Evolutionary conservation across 2,797 vertebrate genomes (phyloP).

Genomic region (Peromyscus melanophrys): DNA sequence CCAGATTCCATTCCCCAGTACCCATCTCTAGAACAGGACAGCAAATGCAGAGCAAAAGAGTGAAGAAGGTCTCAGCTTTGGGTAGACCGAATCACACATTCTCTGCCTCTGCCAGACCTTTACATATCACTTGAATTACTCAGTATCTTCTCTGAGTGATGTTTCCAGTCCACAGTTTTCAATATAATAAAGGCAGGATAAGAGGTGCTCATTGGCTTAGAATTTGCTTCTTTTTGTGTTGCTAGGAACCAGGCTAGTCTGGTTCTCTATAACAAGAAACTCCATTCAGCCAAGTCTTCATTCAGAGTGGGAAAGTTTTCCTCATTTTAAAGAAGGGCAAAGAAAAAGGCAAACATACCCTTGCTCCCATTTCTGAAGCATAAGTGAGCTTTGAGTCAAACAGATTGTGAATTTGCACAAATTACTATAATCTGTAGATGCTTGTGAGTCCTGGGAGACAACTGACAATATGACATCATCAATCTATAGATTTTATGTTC

Average conservation of each 20-base stretch:
- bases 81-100: too few species aligned
- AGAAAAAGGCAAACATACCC: not conserved
- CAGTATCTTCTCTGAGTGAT: not conserved
- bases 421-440: not conserved
- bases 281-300: not conserved
- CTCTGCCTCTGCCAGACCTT: not conserved
- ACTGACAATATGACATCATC: not conserved
- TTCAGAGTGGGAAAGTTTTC: not conserved
- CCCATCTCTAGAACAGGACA: not conserved
- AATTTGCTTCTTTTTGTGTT: not conserved
- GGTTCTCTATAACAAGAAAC: not conserved
- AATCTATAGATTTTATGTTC: not conserved
- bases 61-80: not conserved
- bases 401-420: not conserved
- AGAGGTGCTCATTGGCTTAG: too few species aligned
- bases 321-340: not conserved
- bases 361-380: not conserved
- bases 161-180: not conserved
- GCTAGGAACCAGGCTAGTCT: fast-evolving
- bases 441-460: not conserved
- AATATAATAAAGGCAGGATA: not conserved
- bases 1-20: too few species aligned
- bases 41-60: not conserved
- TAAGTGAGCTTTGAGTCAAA: not conserved
- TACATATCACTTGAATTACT: not conserved